Percentiles rank a stretch among this genome's conserved stretches.
Conservation (phyloP, 1,140 invertebrate species). For the Ceratosolen solmsi region DNA sequence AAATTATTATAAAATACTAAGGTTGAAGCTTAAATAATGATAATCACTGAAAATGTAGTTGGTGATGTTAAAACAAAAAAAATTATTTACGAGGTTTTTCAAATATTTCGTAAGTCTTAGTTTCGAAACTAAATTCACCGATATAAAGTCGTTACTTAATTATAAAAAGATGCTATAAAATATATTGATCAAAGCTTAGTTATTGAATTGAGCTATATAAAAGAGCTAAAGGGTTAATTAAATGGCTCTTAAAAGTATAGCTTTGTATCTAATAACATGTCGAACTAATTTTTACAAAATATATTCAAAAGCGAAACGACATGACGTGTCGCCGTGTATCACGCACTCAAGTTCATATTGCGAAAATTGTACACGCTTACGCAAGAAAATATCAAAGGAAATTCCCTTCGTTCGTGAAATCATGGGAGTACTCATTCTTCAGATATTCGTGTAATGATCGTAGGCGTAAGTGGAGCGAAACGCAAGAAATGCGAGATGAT, state of each 20-base stretch:
- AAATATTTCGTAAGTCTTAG: background rate
- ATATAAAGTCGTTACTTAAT: background rate
- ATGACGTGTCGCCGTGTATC: background rate
- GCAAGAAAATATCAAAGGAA: background rate
- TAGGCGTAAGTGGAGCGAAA: slow-evolving; percentile 1
- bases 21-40: no score
- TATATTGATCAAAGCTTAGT: background rate
- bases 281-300: background rate
- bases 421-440: background rate
- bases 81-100: background rate
- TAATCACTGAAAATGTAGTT: no score
- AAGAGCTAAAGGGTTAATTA: background rate
- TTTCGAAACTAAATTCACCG: background rate
- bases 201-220: background rate
- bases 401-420: slow-evolving; percentile 4
- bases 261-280: no score
- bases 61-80: no score
- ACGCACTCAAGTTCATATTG: background rate
- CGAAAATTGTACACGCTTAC: background rate
- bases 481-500: background rate
- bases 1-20: no score
- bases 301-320: background rate
- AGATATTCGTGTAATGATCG: background rate
- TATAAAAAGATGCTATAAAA: background rate
- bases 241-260: background rate